Conservation (phyloP, 1,140 invertebrate genomes). For the Archivesica marissinica region DNA sequence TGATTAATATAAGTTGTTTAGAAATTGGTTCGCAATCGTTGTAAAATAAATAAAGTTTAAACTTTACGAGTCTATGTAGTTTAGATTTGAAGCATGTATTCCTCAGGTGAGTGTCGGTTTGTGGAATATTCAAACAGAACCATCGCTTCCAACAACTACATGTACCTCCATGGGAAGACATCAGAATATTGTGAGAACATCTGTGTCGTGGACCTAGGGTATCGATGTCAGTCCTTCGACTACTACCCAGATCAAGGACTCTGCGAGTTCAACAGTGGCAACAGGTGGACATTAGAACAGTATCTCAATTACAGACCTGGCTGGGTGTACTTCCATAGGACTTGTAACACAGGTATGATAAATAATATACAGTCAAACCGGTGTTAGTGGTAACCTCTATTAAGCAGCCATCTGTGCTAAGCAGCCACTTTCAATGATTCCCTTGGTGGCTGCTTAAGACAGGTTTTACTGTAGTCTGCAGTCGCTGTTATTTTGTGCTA, state of each 20-base stretch:
- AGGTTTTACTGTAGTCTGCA: neutral
- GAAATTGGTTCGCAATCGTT: too few species aligned
- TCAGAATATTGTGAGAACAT: constrained; percentile 23
- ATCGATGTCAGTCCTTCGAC: constrained; percentile 36
- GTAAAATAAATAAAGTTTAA: too few species aligned
- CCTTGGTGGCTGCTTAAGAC: too few species aligned
- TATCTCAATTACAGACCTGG: neutral
- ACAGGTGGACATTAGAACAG: constrained; percentile 36
- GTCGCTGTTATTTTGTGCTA: neutral
- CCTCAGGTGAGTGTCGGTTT: constrained; percentile 34
- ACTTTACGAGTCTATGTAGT: neutral
- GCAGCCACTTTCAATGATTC: too few species aligned
- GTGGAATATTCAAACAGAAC: neutral
- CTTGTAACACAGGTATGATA: constrained; percentile 37
- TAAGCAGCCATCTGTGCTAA: too few species aligned
- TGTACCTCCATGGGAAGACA: constrained; percentile 22
- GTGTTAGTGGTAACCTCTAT: too few species aligned
- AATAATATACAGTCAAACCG: neutral
- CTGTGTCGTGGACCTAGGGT: neutral
- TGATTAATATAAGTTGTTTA: too few species aligned
- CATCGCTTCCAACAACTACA: constrained; percentile 29
- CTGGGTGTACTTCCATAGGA: constrained; percentile 52
- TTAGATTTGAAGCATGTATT: neutral
- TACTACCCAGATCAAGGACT: constrained; percentile 23
- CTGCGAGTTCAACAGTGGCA: constrained; percentile 45